A percentile compares a stretch with the other conserved stretches of the same genome.
Evolutionary conservation across 1,140 invertebrate genomes (phyloP).

Genomic region (Monochamus saltuarius): DNA sequence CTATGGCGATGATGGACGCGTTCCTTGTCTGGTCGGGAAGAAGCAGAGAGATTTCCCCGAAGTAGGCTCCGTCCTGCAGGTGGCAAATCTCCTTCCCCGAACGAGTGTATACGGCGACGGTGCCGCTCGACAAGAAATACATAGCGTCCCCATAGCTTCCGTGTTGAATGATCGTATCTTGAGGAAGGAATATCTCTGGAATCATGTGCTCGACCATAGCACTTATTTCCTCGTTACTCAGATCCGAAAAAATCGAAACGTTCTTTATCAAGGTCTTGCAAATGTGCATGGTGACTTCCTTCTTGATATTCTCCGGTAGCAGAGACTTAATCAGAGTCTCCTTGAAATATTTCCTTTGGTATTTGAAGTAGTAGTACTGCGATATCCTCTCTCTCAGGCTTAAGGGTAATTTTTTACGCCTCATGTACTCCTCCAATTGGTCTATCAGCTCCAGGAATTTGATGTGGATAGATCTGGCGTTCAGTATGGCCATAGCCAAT

Average conservation of each 20-base stretch:
- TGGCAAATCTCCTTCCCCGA: constrained; percentile 56
- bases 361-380: constrained; percentile 35
- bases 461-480: constrained; percentile 26
- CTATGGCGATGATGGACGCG: constrained; percentile 57
- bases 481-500: not conserved
- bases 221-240: constrained; percentile 28
- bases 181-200: constrained; percentile 36
- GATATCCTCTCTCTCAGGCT: constrained; percentile 25
- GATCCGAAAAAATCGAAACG: constrained; percentile 28
- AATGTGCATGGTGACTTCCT: constrained; percentile 31
- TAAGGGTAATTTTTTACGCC: constrained; percentile 28
- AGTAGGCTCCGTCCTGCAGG: constrained; percentile 45
- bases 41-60: constrained; percentile 52
- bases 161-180: constrained; percentile 54
- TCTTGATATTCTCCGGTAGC: constrained; percentile 26
- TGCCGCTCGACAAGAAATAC: constrained; percentile 59
- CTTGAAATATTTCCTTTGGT: constrained; percentile 32
- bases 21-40: constrained; percentile 55
- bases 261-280: constrained; percentile 29
- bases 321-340: constrained; percentile 34
- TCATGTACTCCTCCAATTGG: constrained; percentile 32
- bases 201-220: constrained; percentile 29
- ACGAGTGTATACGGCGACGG: constrained; percentile 58
- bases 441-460: constrained; percentile 34
- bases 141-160: constrained; percentile 59